Conservation (phyloP, 2,797 vertebrate genomes). For the Pangasius djambal region DNA sequence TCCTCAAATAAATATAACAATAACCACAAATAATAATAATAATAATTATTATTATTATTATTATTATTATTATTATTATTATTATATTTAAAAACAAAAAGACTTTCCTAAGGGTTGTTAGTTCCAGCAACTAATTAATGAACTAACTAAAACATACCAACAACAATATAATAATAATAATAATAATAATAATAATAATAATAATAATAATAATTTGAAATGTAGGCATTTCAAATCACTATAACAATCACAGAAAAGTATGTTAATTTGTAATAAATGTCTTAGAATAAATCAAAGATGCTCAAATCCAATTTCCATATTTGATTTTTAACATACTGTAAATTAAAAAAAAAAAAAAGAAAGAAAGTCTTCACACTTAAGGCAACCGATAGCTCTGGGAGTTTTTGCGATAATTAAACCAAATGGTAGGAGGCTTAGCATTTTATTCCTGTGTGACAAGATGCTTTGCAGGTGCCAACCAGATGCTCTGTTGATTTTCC, state of each 20-base stretch:
- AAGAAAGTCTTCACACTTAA: background rate
- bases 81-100: background rate
- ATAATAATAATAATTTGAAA: no score
- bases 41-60: background rate
- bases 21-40: background rate
- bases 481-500: background rate
- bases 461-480: constrained; percentile 11
- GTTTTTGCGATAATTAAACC: constrained; percentile 24
- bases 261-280: background rate
- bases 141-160: background rate
- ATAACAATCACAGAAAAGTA: background rate
- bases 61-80: background rate
- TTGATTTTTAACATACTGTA: background rate
- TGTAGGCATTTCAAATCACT: background rate
- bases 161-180: background rate
- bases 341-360: background rate
- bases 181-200: no score
- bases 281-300: background rate
- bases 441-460: constrained; percentile 9
- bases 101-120: background rate
- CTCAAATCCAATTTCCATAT: background rate
- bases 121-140: background rate
- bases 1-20: background rate
- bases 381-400: background rate
- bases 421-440: background rate